Conservation (phyloP, 2,888 invertebrate genomes). For the Hemicrepidius hirtus region DNA sequence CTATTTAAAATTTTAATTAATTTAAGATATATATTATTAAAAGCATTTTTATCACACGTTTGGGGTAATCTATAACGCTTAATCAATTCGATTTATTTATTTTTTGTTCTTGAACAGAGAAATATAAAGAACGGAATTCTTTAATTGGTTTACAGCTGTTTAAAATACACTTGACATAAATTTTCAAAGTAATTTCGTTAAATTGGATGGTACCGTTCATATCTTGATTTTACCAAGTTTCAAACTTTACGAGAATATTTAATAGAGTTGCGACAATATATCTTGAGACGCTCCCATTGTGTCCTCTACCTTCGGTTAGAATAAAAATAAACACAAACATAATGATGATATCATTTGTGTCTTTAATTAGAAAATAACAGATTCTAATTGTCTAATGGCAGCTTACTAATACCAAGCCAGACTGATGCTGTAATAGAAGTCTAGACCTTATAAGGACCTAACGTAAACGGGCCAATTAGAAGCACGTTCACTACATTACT, state of each 20-base stretch:
- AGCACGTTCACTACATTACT: conserved; percentile 46
- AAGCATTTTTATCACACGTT: conserved; percentile 48
- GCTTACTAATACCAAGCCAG: conserved; percentile 25
- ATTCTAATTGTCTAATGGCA: conserved; percentile 39
- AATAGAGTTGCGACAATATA: conserved; percentile 26
- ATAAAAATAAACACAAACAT: conserved; percentile 21
- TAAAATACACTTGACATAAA: conserved; percentile 53
- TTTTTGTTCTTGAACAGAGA: conserved; percentile 26
- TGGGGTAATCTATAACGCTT: conserved; percentile 45
- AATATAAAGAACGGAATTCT: conserved; percentile 46
- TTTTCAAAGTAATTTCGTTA: conserved; percentile 53
- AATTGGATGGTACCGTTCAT: conserved; percentile 42
- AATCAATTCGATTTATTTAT: conserved; percentile 36
- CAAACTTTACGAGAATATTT: conserved; percentile 40
- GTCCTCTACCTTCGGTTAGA: neutral
- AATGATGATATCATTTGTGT: conserved; percentile 38
- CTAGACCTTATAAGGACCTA: conserved; percentile 46
- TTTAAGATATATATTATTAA: conserved; percentile 50
- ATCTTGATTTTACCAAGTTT: conserved; percentile 51
- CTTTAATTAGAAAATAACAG: conserved; percentile 42
- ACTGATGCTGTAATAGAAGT: conserved; percentile 36
- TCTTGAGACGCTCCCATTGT: conserved; percentile 5
- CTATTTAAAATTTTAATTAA: conserved; percentile 53
- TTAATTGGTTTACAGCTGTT: conserved; percentile 53
- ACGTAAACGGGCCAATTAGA: conserved; percentile 45